Percentiles rank a stretch among this genome's conserved stretches.
Conservation (phyloP, 1,140 invertebrate genomes). For the Pogonomyrmex californicus region DNA sequence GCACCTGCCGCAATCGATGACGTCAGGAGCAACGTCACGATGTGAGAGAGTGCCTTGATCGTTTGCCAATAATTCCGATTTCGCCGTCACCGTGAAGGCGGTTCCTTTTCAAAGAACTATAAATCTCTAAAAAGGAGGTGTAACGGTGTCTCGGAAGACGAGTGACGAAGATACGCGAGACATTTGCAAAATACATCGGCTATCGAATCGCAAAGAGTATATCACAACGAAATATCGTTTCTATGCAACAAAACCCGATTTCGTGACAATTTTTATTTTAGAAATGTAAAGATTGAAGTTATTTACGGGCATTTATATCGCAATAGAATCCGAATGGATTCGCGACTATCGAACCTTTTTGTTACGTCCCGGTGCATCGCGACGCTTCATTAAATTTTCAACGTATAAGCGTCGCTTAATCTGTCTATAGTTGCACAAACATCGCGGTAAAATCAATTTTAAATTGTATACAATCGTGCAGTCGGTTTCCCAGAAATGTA, state of each 20-base stretch:
- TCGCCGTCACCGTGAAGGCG: constrained; percentile 1
- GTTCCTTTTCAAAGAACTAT: constrained; percentile 10
- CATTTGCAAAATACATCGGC: neutral
- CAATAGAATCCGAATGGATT: neutral
- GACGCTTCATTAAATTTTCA: constrained; percentile 26
- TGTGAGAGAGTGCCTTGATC: neutral
- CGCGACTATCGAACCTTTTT: neutral
- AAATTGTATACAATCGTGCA: neutral
- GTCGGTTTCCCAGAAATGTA: neutral
- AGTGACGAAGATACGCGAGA: neutral
- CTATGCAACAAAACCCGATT: neutral
- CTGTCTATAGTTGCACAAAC: neutral
- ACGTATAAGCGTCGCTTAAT: neutral
- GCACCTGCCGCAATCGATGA: constrained; percentile 7
- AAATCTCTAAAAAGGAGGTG: neutral
- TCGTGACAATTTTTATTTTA: neutral
- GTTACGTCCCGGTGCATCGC: neutral
- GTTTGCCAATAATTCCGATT: constrained; percentile 33
- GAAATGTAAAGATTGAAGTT: neutral
- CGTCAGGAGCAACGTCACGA: constrained; percentile 36
- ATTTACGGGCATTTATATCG: neutral
- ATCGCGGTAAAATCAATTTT: constrained; percentile 22
- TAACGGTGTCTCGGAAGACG: neutral
- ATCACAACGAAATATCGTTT: neutral
- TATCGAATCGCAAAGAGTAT: neutral